Evolutionary conservation across 2,888 invertebrate genomes (phyloP).

Genomic region (Flexamia atlantica): DNA sequence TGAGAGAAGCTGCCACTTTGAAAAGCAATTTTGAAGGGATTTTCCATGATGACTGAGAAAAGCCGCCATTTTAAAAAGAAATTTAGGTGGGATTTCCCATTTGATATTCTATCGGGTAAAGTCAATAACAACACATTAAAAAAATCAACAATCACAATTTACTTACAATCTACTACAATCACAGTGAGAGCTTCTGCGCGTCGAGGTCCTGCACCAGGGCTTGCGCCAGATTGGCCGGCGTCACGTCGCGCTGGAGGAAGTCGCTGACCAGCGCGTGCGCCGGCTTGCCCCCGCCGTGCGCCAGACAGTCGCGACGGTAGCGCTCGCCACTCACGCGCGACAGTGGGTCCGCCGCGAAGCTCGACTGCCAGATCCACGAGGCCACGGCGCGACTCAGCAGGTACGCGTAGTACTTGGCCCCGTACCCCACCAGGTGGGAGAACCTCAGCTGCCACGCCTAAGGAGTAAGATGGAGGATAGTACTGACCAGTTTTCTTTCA

Average conservation of each 20-base stretch:
- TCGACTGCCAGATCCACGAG: constrained; percentile 93
- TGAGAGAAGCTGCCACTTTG: too few species aligned
- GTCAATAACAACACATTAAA: not conserved
- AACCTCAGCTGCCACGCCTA: constrained; percentile 97
- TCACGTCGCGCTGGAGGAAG: constrained; percentile 87
- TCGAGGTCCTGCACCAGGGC: constrained; percentile 79
- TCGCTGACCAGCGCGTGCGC: constrained; percentile 81
- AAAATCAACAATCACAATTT: constrained; percentile 16
- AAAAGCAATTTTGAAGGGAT: too few species aligned
- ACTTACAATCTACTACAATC: not conserved
- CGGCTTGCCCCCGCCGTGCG: constrained; percentile 93
- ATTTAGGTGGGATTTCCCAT: too few species aligned
- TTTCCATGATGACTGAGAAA: too few species aligned
- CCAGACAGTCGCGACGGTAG: constrained; percentile 86
- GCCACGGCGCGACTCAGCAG: constrained; percentile 96
- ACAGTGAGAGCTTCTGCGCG: constrained; percentile 22
- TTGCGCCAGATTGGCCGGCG: constrained; percentile 86
- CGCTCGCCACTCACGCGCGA: constrained; percentile 86
- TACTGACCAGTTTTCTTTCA: too few species aligned
- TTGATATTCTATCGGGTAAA: too few species aligned
- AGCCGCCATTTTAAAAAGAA: too few species aligned
- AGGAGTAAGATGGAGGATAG: too few species aligned
- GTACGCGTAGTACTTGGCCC: constrained; percentile 99
- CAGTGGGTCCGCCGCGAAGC: constrained; percentile 89
- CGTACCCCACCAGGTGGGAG: constrained; percentile 98